Conservation (phyloP, 2,797 vertebrate genomes). For the Chromis chromis region DNA sequence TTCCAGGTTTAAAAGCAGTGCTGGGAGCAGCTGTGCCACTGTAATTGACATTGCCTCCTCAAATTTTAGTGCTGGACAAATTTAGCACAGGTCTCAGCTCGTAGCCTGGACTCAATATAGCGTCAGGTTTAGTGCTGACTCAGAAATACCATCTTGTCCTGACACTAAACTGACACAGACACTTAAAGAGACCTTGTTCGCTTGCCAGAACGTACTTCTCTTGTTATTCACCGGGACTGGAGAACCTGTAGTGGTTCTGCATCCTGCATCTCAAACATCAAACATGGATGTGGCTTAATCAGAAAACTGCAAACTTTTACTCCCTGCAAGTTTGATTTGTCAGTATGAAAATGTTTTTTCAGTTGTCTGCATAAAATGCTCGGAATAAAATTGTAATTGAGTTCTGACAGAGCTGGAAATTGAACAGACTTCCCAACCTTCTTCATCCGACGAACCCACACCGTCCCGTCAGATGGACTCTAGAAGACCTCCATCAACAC, state of each 20-base stretch:
- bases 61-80: slow-evolving; percentile 76
- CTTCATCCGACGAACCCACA: too few relatives aligned
- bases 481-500: too few relatives aligned
- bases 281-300: not conserved
- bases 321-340: not conserved
- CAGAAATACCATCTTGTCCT: slow-evolving; percentile 73
- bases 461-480: too few relatives aligned
- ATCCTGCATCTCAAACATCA: slow-evolving; percentile 4
- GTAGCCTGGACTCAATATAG: slow-evolving; percentile 68
- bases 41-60: slow-evolving; percentile 68
- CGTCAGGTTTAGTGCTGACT: slow-evolving; percentile 77
- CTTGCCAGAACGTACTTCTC: slow-evolving; percentile 33
- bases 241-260: not conserved
- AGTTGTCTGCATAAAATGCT: not conserved
- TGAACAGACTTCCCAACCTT: not conserved
- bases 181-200: slow-evolving; percentile 53
- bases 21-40: slow-evolving; percentile 67
- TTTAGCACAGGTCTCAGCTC: slow-evolving; percentile 77
- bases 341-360: not conserved
- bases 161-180: slow-evolving; percentile 62
- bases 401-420: not conserved
- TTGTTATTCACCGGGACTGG: slow-evolving; percentile 25
- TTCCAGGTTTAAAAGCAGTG: slow-evolving; percentile 47
- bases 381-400: not conserved
- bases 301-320: too few relatives aligned